Base-by-base conservation (phyloP, 2,113 vertebrate genomes). In the Sturnus vulgaris region DNA sequence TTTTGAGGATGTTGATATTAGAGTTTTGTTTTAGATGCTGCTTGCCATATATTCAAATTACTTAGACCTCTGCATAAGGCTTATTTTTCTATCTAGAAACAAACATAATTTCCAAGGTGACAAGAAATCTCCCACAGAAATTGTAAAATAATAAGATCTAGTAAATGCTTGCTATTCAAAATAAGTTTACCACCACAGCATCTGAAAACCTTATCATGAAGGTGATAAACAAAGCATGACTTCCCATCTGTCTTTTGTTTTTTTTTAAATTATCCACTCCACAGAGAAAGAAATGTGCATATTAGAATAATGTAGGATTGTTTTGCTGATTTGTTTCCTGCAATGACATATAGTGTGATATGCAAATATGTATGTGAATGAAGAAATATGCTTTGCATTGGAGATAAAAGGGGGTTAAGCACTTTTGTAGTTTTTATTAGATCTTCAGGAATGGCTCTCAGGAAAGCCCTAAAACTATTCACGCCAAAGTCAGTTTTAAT, bases 91-190 rank as follows among this genome's bases (percentile, higher is more conserved):
- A 80, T 71, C 68, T 79, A 40, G 63, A 78, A 85, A 31, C 50
- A 87, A 91, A 66, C 9, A 19, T 95, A 44, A 96, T 94, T 96
- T 95, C 50, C 35, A 50, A 94, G 50, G 52, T 95, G 91, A 88
- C 82, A 95, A 68, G 90, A 94, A 94, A 78, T 81, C 85, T 88
- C 47, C 42, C 40, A 66, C n/a, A 81, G 90, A 96, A 93, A 88
- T 11, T 83, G 59, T 31, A 81, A 80, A 93, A 81, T 92, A 95
- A 95, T 80, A 70, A 72, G 52, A 59, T 71, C 60, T 88, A 72
- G 82, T 63, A 93, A 95, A 73, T 81, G 33, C 86, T 90, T 90
- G 57, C 94, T 92, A 63, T 93, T 93, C 76, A 77, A 66, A 96
- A 72, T 53, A 55, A 59, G 40, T 78, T 89, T 91, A 49, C 61